Evolutionary conservation across 2,113 vertebrate genomes (phyloP), one percentile per base, ranked within the genome.

Genomic region (Dromaius novaehollandiae): DNA sequence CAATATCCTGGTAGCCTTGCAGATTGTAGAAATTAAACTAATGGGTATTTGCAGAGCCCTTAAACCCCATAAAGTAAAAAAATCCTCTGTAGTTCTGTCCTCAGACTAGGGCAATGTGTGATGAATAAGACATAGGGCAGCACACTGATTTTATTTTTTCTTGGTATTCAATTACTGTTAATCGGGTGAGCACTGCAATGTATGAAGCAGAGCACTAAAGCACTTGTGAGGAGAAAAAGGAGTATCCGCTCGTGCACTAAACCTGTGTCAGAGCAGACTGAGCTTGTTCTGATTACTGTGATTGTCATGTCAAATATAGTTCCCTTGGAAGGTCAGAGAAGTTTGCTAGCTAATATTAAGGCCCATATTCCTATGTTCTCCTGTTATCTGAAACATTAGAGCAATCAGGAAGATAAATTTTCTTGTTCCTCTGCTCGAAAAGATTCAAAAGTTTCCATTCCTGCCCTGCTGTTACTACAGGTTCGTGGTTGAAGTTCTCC

Each of bases 391-490:
- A 93, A 94, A 93, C 79, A 36, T 71, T 75, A 87, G 68, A 91
- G 71, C 91, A 96, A 89, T 86, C 76, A 96, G 53, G 65, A 83
- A 93, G 82, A 88, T 48, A 86, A 96, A 82, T 93, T 88, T 71
- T 82, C 82, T 88, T 89, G 60, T 73, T 92, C 38, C 36, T 78
- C 73, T 77, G 25, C 63, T 65, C 82, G 81, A 82, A 82, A 89
- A 95, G 50, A 56, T 92, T 83, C 80, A 70, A 71, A 96, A 94
- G 86, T 82, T 94, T 93, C 92, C 61, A 91, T 96, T 90, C 78
- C 82, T 74, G 38, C 77, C 63, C 75, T 83, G 87, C 93, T 84
- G 86, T 73, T 56, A 60, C 46, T 0, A 0, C 87, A 84, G 56
- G 77, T 73, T 84, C 89, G 93, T 83, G 60, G 88, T 34, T 95